Base-by-base conservation (phyloP, 2,113 vertebrate species). In the Phrynocephalus versicolor region DNA sequence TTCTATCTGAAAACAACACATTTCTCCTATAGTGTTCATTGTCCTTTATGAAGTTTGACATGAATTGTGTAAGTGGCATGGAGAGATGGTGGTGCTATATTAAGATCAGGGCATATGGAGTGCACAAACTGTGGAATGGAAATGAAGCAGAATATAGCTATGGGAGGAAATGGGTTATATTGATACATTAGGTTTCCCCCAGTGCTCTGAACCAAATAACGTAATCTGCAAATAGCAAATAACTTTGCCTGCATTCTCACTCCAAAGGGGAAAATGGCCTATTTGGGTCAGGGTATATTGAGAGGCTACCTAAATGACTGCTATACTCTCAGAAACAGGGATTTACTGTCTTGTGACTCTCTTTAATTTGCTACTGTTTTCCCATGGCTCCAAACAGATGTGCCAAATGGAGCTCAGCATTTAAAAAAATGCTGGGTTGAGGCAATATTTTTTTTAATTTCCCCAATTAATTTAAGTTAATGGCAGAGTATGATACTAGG, bases 191-290 rank as follows among this genome's bases (percentile, higher is more conserved):
- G 77, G 57, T 82, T 65, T 82, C 79, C 90, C 89, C 65, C 73
- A 82, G 83, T 92, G 87, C 88, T 92, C 85, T 93, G 93, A 94
- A 92, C 90, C 89, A 94, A 92, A 95, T 94, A 95, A 92, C 88
- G 85, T 85, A 86, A 90, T 93, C 88, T 93, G 72, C 91, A 94
- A 94, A 93, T 90, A 94, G 89, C 87, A 93, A 94, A 94, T 92
- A 93, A 93, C 85, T 92, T 90, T 51, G 81, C 73, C 85, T 78
- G 65, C 88, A 82, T 87, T 94, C 87, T 90, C 91, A 94, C 87
- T 90, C 89, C 91, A 93, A 91, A 69, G 88, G 91, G 89, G 77
- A 90, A 93, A 91, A 92, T 92, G 92, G 89, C 87, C 83, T 94
- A 94, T 95, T 95, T 93, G 90, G 94, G 92, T 94, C 94, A 94